Evolutionary conservation across 2,797 vertebrate genomes (phyloP), one percentile per base, ranked within the genome.

Genomic region (Galagoides demidoff): DNA sequence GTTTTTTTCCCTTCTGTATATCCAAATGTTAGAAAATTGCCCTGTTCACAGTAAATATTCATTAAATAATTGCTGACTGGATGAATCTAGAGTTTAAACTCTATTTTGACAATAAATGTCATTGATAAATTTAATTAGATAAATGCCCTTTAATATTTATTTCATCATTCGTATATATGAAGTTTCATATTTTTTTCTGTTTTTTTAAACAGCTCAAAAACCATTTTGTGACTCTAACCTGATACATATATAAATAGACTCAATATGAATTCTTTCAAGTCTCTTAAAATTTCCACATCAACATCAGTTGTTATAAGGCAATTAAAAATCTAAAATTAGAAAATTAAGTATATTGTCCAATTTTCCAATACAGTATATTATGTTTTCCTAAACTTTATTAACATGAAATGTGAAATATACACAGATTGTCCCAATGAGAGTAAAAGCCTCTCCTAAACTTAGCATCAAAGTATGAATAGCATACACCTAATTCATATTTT

Each of bases 41-140:
- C 22, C 8, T 19, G 34, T 25, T 64, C n/a, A 52, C 43, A 91
- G 34, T n/a, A 94, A 83, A 78, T 13, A 39, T 39, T 78, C 52
- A 89, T 85, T 91, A 86, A 79, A 90, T 90, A 88, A 91, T 34
- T 91, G 20, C 49, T 29, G 66, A 91, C 9, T 76, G 2, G 12
- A 83, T 64, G 4, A 91, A 70, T 90, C 34, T 88, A 66, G 27
- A 73, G 27, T 57, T 95, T 78, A 92, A 85, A 89, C 57, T 89
- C 37, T 14, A 89, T 89, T 86, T 78, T 93, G 52, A 85, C 20
- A 85, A 79, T 84, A 5, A 86, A 3, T 49, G 4, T 8, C 31
- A 82, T 34, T 95, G 34, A 83, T 43, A 74, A 92, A 55, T 76
- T 61, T 94, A 93, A 77, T 89, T 86, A 82, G 78, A 59, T 55